phyloP scores from a whole-genome alignment of 1,140 invertebrate genomes.

The Drosophila watanabei region DNA sequence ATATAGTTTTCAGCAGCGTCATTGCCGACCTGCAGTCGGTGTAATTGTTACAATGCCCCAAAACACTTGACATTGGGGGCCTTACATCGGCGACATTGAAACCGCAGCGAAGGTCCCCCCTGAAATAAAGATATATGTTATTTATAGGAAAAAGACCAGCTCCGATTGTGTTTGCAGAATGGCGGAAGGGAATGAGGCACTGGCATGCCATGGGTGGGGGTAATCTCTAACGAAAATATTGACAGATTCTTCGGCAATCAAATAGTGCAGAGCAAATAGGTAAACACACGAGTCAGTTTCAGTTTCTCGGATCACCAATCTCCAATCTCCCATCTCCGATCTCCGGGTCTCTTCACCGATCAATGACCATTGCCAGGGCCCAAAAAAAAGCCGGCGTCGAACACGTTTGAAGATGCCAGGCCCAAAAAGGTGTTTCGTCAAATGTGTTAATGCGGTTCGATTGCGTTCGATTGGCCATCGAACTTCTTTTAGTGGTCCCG shows the following conservation, averaged over 20 bases:
- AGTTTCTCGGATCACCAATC: slow-evolving; percentile 10
- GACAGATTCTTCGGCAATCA: slow-evolving; percentile 72
- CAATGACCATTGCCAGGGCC: slow-evolving; percentile 50
- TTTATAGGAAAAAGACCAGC: slow-evolving; percentile 19
- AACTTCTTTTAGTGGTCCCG: slow-evolving; percentile 34
- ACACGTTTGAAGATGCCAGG: slow-evolving; percentile 51
- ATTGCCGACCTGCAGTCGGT: slow-evolving; percentile 44
- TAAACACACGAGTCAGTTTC: slow-evolving; percentile 42
- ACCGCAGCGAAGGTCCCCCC: slow-evolving; percentile 18
- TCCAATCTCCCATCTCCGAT: slow-evolving; percentile 3
- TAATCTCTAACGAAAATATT: slow-evolving; percentile 61
- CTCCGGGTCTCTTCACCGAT: slow-evolving; percentile 37
- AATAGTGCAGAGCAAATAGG: slow-evolving; percentile 60
- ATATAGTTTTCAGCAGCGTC: slow-evolving; percentile 29
- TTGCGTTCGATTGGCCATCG: slow-evolving; percentile 49
- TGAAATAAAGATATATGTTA: slow-evolving; percentile 5
- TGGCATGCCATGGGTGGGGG: slow-evolving; percentile 10
- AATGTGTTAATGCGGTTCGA: slow-evolving; percentile 61
- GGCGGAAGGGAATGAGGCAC: slow-evolving; percentile 46
- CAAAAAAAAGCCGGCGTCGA: slow-evolving; percentile 32
- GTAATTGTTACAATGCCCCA: slow-evolving; percentile 53
- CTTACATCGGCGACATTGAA: slow-evolving; percentile 49
- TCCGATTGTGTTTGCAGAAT: slow-evolving; percentile 65
- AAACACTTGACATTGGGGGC: slow-evolving; percentile 52
- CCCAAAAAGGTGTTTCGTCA: slow-evolving; percentile 16